These are phyloP conservation scores for Parthenolecanium corni DNA, from an alignment of 2,888 invertebrate species.

Conservation along the genomic window DNA sequence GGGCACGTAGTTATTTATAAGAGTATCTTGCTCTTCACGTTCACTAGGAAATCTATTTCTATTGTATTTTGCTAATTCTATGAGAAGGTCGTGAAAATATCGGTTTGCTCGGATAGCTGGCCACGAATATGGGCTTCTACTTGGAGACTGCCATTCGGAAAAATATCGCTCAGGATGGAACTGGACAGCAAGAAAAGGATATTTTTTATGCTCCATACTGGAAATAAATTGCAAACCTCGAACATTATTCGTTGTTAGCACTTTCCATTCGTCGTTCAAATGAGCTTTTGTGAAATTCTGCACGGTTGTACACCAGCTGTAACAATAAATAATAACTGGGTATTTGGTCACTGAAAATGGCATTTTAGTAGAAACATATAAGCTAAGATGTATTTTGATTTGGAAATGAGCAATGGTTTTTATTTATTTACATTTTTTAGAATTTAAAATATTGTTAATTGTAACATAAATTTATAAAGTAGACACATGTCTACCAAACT, in stretches of 20 bases:
- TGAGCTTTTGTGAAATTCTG: not conserved
- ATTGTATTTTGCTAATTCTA: slow-evolving; percentile 25
- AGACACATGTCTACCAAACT: too few relatives aligned
- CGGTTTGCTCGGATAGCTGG: slow-evolving; percentile 24
- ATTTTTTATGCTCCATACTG: slow-evolving; percentile 29
- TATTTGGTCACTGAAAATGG: too few relatives aligned
- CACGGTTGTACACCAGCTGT: slow-evolving; percentile 13
- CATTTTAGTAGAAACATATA: too few relatives aligned
- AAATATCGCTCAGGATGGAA: slow-evolving; percentile 31
- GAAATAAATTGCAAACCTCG: slow-evolving; percentile 30
- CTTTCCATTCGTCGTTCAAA: slow-evolving; percentile 2
- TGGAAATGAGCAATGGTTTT: too few relatives aligned
- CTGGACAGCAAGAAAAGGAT: slow-evolving; percentile 31
- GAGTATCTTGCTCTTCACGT: not conserved
- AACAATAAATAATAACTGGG: not conserved
- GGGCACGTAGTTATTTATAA: slow-evolving; percentile 15
- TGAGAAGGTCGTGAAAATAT: slow-evolving; percentile 29
- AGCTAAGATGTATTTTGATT: too few relatives aligned
- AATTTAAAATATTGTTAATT: too few relatives aligned
- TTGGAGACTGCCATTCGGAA: slow-evolving; percentile 12
- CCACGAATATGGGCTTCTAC: slow-evolving; percentile 16
- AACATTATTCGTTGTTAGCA: not conserved
- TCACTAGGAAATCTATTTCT: slow-evolving; percentile 12
- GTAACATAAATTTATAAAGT: too few relatives aligned
- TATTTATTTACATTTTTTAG: too few relatives aligned